Percentiles rank a stretch among this genome's conserved stretches.
These are phyloP conservation scores for Hirundichthys speculiger DNA, from an alignment of 2,113 vertebrate species.

Conservation along the genomic window DNA sequence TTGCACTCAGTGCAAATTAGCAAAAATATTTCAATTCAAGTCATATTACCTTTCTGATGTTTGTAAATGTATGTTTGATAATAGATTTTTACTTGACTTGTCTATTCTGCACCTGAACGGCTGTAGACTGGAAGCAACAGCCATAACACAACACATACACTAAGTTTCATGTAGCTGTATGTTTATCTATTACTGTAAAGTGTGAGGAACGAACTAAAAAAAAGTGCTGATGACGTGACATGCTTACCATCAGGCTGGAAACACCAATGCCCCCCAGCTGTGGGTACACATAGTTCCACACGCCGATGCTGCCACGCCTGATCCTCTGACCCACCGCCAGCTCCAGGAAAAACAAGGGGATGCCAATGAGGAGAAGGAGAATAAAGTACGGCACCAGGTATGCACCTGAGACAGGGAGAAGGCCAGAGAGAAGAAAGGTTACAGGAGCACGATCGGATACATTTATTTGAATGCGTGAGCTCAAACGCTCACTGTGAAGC, in stretches of 20 bases:
- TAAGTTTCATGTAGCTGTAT: too few species aligned
- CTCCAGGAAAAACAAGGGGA: conserved; percentile 98
- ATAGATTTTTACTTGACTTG: too few species aligned
- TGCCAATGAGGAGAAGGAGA: conserved; percentile 94
- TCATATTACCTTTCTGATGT: too few species aligned
- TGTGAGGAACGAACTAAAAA: background rate
- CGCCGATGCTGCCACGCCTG: conserved; percentile 94
- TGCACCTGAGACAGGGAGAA: conserved; percentile 82
- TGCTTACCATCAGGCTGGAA: conserved; percentile 92
- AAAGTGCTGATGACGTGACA: background rate
- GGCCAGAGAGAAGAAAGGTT: background rate
- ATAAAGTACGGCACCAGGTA: conserved; percentile 96
- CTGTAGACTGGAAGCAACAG: too few species aligned
- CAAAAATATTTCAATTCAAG: background rate
- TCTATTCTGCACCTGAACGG: too few species aligned
- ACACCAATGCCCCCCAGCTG: conserved; percentile 94
- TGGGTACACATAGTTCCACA: conserved; percentile 97
- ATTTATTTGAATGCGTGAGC: conserved; percentile 5
- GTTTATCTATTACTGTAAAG: background rate
- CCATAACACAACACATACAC: too few species aligned
- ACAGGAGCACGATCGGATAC: background rate
- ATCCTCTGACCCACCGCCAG: conserved; percentile 96
- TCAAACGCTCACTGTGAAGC: conserved; percentile 15
- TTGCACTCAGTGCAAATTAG: background rate
- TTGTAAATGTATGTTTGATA: too few species aligned